Conservation (phyloP, 2,888 invertebrate species). For the Oxystoma pomonae region DNA sequence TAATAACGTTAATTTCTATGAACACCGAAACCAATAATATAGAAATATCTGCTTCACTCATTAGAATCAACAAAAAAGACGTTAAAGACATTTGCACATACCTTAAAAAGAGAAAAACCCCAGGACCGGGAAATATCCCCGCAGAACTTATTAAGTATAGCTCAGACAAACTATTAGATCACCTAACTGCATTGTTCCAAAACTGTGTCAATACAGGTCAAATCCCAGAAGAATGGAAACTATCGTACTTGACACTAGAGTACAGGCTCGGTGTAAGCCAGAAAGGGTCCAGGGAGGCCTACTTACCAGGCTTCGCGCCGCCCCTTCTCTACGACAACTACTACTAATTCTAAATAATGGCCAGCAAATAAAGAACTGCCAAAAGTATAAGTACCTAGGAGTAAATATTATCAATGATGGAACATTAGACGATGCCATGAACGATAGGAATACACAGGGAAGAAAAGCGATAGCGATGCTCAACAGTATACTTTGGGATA, state of each 20-base stretch:
- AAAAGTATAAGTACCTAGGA: too few relatives aligned
- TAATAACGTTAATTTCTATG: too few relatives aligned
- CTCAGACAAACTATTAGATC: not conserved
- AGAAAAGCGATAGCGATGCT: not conserved
- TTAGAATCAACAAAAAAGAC: constrained; percentile 10
- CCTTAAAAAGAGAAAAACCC: constrained; percentile 12
- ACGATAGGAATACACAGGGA: not conserved
- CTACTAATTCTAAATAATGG: too few relatives aligned
- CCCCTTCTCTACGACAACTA: not conserved
- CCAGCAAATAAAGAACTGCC: too few relatives aligned
- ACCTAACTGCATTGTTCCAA: not conserved
- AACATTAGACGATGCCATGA: too few relatives aligned
- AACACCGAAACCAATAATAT: too few relatives aligned
- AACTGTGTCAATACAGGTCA: not conserved
- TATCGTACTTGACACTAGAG: not conserved
- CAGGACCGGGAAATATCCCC: constrained; percentile 14
- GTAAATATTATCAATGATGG: too few relatives aligned
- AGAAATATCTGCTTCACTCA: constrained; percentile 4
- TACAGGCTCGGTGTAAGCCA: not conserved
- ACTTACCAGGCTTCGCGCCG: too few relatives aligned
- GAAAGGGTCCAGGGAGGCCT: too few relatives aligned
- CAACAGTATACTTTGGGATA: not conserved
- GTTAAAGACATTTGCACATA: constrained; percentile 7
- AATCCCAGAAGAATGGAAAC: constrained; percentile 4
- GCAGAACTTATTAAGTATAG: constrained; percentile 11